Conservation (phyloP, 2,113 vertebrate genomes). For the Onychorhynchus coronatus region DNA sequence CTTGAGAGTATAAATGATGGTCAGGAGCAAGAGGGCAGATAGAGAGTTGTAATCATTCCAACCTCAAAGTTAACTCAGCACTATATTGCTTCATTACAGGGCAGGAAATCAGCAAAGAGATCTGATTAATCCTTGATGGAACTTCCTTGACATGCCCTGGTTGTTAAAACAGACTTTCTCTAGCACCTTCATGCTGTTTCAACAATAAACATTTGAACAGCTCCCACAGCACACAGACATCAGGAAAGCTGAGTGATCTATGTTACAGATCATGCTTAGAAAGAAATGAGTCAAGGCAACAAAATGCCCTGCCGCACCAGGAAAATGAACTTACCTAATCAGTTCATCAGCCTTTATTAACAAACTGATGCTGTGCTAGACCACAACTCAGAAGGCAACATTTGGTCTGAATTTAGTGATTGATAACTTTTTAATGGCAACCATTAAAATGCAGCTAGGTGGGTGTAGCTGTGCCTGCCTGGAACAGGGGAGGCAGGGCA, state of each 20-base stretch:
- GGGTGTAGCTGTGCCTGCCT: not conserved
- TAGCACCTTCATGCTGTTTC: not conserved
- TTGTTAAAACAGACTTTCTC: conserved; percentile 16
- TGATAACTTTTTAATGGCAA: not conserved
- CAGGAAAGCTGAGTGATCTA: not conserved
- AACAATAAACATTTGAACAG: conserved; percentile 35
- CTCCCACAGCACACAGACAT: not conserved
- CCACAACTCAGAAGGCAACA: not conserved
- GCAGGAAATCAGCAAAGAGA: conserved; percentile 15
- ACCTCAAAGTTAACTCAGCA: conserved; percentile 32
- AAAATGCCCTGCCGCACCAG: not conserved
- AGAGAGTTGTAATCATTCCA: conserved; percentile 42
- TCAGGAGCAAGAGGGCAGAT: conserved; percentile 9
- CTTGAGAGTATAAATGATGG: conserved; percentile 50
- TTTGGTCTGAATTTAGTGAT: not conserved
- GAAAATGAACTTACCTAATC: not conserved
- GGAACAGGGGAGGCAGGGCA: not conserved
- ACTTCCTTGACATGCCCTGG: conserved; percentile 18
- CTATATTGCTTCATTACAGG: not conserved
- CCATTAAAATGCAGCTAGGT: not conserved
- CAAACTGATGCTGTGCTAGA: not conserved
- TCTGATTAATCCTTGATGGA: conserved; percentile 33
- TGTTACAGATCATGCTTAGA: not conserved
- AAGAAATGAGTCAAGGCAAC: not conserved
- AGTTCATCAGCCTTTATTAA: not conserved